phyloP scores from a whole-genome alignment of 1,140 invertebrate species.

The Gryon sp. region DNA sequence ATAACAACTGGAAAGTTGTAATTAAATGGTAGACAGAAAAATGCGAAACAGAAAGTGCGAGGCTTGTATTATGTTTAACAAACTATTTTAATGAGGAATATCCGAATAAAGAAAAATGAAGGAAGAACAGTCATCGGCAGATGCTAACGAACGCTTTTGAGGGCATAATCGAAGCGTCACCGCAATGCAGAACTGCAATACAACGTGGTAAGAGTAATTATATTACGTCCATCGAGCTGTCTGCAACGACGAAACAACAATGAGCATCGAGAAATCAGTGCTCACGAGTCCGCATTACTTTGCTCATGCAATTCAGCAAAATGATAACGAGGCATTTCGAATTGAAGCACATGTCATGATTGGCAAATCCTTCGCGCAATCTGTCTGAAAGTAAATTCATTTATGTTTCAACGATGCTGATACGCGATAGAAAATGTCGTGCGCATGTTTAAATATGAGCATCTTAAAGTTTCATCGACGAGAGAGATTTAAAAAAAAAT shows the following conservation, averaged over 20 bases:
- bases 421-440: neutral
- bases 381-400: slow-evolving; percentile 13
- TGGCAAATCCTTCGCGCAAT: slow-evolving; percentile 37
- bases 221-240: slow-evolving; percentile 62
- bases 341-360: slow-evolving; percentile 55
- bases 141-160: slow-evolving; percentile 74
- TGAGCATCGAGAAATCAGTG: slow-evolving; percentile 56
- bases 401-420: neutral
- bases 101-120: slow-evolving; percentile 21
- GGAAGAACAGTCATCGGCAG: slow-evolving; percentile 36
- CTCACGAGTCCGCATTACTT: slow-evolving; percentile 43
- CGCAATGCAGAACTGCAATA: slow-evolving; percentile 71
- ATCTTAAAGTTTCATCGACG: too few species aligned
- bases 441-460: too few species aligned
- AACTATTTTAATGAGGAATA: slow-evolving; percentile 34
- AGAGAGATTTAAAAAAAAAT: neutral
- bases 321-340: slow-evolving; percentile 62
- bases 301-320: slow-evolving; percentile 56
- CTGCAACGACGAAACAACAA: slow-evolving; percentile 61
- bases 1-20: too few species aligned
- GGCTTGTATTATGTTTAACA: slow-evolving; percentile 17
- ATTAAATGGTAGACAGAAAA: neutral
- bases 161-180: slow-evolving; percentile 75
- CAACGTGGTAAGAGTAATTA: slow-evolving; percentile 71
- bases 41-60: slow-evolving; percentile 3